Evolutionary conservation across 2,113 vertebrate genomes (phyloP), one percentile per base, ranked within the genome.

Genomic region (Crocuta crocuta): DNA sequence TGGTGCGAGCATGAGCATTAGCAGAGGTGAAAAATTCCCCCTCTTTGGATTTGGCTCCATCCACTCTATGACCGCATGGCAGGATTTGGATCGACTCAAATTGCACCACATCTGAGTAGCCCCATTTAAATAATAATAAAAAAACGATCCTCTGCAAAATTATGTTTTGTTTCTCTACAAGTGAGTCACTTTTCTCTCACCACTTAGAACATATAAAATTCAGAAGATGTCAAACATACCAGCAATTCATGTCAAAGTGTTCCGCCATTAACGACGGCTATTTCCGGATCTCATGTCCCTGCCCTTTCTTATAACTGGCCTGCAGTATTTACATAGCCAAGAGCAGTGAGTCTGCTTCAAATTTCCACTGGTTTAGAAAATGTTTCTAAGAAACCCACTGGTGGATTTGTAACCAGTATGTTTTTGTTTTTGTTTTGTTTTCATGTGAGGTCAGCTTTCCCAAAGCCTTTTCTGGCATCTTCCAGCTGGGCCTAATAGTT

Each of bases 151-250:
- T 39, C 79, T 92, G 39, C 53, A 53, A 87, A 55, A 80, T 88
- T 35, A 3, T 65, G 53, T 92, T 81, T 76, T n/a, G 68, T 68
- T 76, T 83, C 70, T 70, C 76, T 70, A 84, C n/a, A 55, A 85
- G 89, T 70, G 81, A 91, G 76, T 92, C 80, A 17, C 68, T 86
- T 97, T 89, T 89, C 55, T 78, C 58, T 91, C 80, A 21, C 43
- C 19, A 35, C 83, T 89, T 45, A 5, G 33, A 86, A 86, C 35
- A 53, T n/a, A 35, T 8, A 76, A 93, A 76, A 78, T 91, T 39
- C 66, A 86, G 35, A 81, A 43, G 66, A 61, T 21, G 55, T 94
- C 85, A 68, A 90, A 82, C 65, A 26, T 0, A 43, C 35, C 74
- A 79, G 11, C n/a, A 31, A 31, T 66, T 70, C 31, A 50, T 90